phyloP scores from a whole-genome alignment of 2,113 vertebrate species.

The Steatornis caripensis region DNA sequence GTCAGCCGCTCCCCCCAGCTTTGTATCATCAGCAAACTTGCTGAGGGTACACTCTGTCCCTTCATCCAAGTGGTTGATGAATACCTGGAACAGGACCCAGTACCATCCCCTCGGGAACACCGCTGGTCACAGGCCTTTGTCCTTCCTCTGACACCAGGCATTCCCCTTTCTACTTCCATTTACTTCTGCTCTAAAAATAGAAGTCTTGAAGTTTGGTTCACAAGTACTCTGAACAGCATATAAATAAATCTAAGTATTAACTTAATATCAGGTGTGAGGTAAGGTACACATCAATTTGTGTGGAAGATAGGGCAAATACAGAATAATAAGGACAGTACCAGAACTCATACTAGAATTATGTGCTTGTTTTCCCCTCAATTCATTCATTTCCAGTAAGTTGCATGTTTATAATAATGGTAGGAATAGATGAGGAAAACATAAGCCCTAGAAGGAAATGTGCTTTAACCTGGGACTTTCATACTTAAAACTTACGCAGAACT shows the following conservation, averaged over 20 bases:
- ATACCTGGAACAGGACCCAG: no score
- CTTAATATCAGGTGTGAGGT: background rate
- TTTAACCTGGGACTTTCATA: background rate
- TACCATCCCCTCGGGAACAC: no score
- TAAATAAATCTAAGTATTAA: background rate
- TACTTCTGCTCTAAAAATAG: background rate
- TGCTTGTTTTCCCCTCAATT: background rate
- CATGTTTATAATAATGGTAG: background rate
- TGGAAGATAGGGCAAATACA: background rate
- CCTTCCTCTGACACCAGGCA: background rate
- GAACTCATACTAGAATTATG: background rate
- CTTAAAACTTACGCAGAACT: background rate
- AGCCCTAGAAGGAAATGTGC: background rate
- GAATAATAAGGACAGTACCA: background rate
- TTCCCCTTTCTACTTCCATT: background rate
- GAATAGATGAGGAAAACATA: background rate
- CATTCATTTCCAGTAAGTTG: background rate
- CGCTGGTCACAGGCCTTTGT: no score
- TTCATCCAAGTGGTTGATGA: no score
- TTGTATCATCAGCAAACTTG: no score
- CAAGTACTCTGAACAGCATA: background rate
- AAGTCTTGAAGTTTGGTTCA: background rate
- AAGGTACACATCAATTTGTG: background rate
- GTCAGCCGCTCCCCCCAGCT: no score
- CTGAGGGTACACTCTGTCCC: no score